Conservation (phyloP, 2,797 vertebrate species). For the Tapera naevia region DNA sequence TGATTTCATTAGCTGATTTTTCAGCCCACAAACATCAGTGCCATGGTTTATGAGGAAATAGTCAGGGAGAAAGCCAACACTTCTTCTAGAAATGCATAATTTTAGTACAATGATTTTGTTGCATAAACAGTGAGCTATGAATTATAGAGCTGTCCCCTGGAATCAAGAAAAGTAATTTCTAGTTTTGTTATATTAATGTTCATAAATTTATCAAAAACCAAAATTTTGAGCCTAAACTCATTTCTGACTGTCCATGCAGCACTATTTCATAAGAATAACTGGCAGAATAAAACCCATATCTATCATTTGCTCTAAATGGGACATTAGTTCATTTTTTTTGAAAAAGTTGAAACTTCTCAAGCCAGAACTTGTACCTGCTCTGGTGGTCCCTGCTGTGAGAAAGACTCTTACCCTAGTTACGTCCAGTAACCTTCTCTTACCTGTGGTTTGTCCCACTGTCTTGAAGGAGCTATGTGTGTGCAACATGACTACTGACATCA, state of each 20-base stretch:
- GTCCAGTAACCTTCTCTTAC: neutral
- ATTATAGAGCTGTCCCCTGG: neutral
- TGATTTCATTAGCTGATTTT: constrained; percentile 62
- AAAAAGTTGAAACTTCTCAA: constrained; percentile 53
- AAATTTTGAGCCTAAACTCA: neutral
- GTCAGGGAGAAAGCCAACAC: neutral
- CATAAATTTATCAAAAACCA: neutral
- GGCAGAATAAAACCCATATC: neutral
- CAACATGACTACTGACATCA: neutral
- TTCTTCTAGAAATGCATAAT: neutral
- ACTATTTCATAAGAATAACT: constrained; percentile 58
- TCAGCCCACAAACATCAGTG: constrained; percentile 60
- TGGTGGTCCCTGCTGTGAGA: neutral
- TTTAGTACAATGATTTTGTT: neutral
- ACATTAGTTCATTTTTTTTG: constrained; percentile 48
- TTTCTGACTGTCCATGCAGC: constrained; percentile 41
- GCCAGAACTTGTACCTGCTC: constrained; percentile 57
- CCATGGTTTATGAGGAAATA: constrained; percentile 58
- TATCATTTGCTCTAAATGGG: constrained; percentile 48
- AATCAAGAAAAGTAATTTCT: neutral
- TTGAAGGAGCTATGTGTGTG: neutral
- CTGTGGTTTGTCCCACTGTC: neutral
- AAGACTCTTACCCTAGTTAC: neutral
- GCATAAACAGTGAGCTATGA: neutral
- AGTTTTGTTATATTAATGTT: neutral